Percentiles rank a stretch among this genome's conserved stretches.
Evolutionary conservation across 2,797 vertebrate genomes (phyloP).

Genomic region (Propithecus deckenii): DNA sequence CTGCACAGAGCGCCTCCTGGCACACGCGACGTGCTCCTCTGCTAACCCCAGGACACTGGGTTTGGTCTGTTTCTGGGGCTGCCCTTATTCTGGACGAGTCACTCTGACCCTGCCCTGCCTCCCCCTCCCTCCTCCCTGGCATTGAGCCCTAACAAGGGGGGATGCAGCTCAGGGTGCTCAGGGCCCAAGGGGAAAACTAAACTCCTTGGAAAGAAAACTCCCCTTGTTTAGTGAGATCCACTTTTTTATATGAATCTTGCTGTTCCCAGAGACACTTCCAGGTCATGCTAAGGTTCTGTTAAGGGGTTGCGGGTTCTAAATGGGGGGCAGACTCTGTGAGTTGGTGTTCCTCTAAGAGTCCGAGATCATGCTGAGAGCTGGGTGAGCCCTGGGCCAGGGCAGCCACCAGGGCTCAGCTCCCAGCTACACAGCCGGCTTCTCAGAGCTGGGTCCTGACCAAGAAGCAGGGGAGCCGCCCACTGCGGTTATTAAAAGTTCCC

Average conservation of each 20-base stretch:
- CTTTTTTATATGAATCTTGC: not conserved
- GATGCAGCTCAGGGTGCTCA: not conserved
- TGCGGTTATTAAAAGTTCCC: conserved; percentile 57
- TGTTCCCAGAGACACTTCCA: not conserved
- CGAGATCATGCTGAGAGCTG: not conserved
- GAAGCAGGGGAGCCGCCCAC: conserved; percentile 41
- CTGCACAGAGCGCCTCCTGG: not conserved
- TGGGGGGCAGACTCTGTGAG: not conserved
- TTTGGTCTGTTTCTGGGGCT: not conserved
- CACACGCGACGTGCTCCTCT: fast-evolving
- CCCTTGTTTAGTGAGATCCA: not conserved
- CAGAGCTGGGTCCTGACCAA: conserved; percentile 50
- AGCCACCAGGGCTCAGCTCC: conserved; percentile 23
- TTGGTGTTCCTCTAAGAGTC: not conserved
- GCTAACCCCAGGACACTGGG: not conserved
- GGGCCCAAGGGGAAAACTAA: not conserved
- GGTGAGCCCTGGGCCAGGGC: not conserved
- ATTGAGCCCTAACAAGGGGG: not conserved
- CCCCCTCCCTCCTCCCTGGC: not conserved
- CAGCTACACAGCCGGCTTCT: not conserved
- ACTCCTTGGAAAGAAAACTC: not conserved
- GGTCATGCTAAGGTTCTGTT: not conserved
- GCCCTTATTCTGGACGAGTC: not conserved
- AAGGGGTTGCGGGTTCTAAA: not conserved
- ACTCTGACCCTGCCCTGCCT: not conserved